A percentile compares a stretch with the other conserved stretches of the same genome.
Evolutionary conservation across 2,888 invertebrate species (phyloP).

Genomic region (Baccha elongata): DNA sequence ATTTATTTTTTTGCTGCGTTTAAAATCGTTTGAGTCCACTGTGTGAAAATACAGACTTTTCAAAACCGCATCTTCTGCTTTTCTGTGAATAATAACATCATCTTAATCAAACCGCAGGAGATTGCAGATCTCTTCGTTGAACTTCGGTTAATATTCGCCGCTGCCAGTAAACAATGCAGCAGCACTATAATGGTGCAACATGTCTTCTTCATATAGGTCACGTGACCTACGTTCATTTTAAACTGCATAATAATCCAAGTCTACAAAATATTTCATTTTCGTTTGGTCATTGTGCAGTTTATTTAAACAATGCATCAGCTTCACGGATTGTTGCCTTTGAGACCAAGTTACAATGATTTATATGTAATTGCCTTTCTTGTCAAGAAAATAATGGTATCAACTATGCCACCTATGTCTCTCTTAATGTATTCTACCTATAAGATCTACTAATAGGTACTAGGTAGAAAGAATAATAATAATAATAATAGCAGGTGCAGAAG

Average conservation of each 20-base stretch:
- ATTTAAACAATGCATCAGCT: conserved; percentile 38
- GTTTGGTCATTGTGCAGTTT: conserved; percentile 41
- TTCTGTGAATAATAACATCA: conserved; percentile 56
- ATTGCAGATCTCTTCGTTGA: conserved; percentile 52
- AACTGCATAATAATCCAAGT: neutral
- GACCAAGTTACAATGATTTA: conserved; percentile 38
- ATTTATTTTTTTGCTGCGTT: neutral
- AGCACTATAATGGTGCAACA: conserved; percentile 38
- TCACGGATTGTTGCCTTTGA: conserved; percentile 43
- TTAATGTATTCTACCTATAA: neutral
- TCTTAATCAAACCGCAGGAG: conserved; percentile 61
- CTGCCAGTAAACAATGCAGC: neutral
- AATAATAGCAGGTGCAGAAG: neutral
- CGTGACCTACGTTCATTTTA: conserved; percentile 21
- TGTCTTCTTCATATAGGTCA: conserved; percentile 39
- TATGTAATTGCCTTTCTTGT: conserved; percentile 44
- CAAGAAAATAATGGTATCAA: neutral
- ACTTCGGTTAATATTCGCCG: conserved; percentile 1
- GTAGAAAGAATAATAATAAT: neutral
- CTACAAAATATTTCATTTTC: conserved; percentile 20
- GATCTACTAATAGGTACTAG: neutral
- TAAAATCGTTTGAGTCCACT: neutral
- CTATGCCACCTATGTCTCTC: neutral
- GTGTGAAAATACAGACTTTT: neutral
- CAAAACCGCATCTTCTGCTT: conserved; percentile 59